These are phyloP conservation scores for Agrotis clavis DNA, from an alignment of 2,888 invertebrate genomes.

Conservation along the genomic window DNA sequence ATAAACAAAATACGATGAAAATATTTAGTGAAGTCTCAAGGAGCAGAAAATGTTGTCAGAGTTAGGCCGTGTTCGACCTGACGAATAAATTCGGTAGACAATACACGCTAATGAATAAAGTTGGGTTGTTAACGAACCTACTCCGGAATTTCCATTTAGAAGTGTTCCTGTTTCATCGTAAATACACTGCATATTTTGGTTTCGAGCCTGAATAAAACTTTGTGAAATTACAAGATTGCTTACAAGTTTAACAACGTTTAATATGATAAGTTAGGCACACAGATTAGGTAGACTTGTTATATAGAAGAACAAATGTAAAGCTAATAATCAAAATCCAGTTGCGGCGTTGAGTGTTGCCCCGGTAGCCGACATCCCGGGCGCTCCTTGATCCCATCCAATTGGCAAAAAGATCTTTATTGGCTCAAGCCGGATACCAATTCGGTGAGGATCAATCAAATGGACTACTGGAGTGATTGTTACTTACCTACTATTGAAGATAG, in stretches of 20 bases:
- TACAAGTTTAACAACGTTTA: conserved; percentile 20
- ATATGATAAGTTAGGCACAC: conserved; percentile 5
- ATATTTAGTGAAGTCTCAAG: conserved; percentile 81
- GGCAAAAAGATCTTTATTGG: conserved; percentile 86
- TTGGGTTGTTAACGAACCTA: conserved; percentile 88
- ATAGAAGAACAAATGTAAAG: conserved; percentile 36
- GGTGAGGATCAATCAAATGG: conserved; percentile 79
- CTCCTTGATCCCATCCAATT: conserved; percentile 81
- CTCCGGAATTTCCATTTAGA: conserved; percentile 85
- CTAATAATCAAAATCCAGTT: conserved; percentile 70
- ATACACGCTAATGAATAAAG: conserved; percentile 90
- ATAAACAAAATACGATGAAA: conserved; percentile 85
- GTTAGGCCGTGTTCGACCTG: conserved; percentile 83
- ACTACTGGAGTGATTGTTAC: conserved; percentile 80
- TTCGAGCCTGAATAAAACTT: conserved; percentile 61
- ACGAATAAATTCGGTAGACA: conserved; percentile 88
- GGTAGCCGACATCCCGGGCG: conserved; percentile 68
- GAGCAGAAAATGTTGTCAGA: conserved; percentile 78
- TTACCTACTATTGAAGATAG: conserved; percentile 72
- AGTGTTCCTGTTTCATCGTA: conserved; percentile 83
- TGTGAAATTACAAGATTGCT: conserved; percentile 52
- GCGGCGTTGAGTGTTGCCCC: conserved; percentile 74
- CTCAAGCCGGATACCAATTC: conserved; percentile 81
- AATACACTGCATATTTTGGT: conserved; percentile 79
- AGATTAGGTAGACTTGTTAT: conserved; percentile 11